Conservation (phyloP, 2,113 vertebrate species). For the Chrysochloris asiatica region DNA sequence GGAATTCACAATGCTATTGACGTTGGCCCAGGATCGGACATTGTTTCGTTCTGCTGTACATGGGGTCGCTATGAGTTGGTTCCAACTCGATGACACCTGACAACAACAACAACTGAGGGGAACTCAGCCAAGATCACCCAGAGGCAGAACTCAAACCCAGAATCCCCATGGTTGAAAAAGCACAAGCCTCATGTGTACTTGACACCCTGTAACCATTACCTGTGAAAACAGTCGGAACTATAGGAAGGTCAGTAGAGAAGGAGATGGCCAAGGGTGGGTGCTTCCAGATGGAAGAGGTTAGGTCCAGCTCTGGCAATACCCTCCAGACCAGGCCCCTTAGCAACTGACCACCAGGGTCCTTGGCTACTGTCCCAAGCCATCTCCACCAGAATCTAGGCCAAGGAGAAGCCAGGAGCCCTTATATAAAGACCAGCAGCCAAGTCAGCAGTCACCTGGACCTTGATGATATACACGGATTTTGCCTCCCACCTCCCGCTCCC, state of each 20-base stretch:
- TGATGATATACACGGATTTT: accelerated
- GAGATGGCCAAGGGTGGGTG: background rate
- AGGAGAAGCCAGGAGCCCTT: background rate
- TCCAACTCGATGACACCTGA: too few species aligned
- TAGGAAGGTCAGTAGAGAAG: background rate
- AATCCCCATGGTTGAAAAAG: background rate
- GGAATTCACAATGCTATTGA: background rate
- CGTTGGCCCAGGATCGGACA: too few species aligned
- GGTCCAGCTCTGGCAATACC: background rate
- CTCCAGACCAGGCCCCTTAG: background rate
- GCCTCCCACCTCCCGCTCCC: background rate
- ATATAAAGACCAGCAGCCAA: background rate
- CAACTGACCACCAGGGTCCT: background rate
- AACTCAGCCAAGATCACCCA: too few species aligned
- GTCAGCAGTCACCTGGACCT: background rate
- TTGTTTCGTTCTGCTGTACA: too few species aligned
- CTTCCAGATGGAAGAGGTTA: background rate
- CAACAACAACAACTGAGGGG: too few species aligned
- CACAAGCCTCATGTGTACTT: accelerated
- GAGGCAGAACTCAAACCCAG: background rate
- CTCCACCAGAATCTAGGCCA: background rate
- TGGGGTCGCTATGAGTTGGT: too few species aligned
- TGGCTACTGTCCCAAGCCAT: background rate
- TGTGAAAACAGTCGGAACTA: background rate
- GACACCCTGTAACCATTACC: background rate